Conservation (phyloP, 2,888 invertebrate species). For the Rutpela maculata region DNA sequence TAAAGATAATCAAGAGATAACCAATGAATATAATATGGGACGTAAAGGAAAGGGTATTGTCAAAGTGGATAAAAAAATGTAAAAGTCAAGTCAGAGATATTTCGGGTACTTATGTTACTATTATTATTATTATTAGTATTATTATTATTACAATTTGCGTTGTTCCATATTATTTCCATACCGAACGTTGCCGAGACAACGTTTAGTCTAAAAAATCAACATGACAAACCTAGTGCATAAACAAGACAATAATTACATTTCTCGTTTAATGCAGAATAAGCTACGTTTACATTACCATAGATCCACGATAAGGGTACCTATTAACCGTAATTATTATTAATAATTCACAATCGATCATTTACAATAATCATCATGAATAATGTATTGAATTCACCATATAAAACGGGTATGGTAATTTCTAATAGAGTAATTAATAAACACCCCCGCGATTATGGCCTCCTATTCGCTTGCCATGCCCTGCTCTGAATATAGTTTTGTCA, state of each 20-base stretch:
- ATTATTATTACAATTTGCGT: too few species aligned
- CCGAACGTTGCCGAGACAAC: too few species aligned
- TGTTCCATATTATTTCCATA: too few species aligned
- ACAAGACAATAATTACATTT: neutral
- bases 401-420: conserved; percentile 41
- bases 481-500: conserved; percentile 47
- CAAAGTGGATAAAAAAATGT: too few species aligned
- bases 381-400: conserved; percentile 28
- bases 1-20: too few species aligned
- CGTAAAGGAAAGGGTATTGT: too few species aligned
- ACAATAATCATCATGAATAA: conserved; percentile 46
- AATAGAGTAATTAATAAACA: conserved; percentile 45
- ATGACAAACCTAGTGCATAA: neutral
- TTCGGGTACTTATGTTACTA: too few species aligned
- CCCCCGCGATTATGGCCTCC: conserved; percentile 31
- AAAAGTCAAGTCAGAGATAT: too few species aligned
- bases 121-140: too few species aligned
- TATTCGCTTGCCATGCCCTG: conserved; percentile 29
- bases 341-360: conserved; percentile 44
- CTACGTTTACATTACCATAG: neutral
- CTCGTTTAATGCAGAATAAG: neutral
- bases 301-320: conserved; percentile 18
- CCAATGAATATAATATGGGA: too few species aligned
- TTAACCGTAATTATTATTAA: conserved; percentile 46
- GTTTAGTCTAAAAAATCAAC: neutral